Base-by-base conservation (phyloP, 1,140 invertebrate species). In the Drosophila parabipectinata region DNA sequence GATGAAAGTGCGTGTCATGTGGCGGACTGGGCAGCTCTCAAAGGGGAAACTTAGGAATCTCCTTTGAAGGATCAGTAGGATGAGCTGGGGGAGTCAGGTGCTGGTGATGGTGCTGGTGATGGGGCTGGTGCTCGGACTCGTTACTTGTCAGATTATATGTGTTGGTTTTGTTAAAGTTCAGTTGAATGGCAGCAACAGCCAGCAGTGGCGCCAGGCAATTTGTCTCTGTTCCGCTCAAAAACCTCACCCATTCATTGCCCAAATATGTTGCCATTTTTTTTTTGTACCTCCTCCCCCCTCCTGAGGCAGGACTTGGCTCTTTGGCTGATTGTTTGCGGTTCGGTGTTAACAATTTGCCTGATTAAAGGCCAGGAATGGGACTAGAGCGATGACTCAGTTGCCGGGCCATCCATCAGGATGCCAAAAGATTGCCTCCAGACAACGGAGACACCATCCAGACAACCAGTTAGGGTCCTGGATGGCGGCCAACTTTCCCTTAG, bases 131-230 rank as follows among this genome's bases (percentile, higher is more conserved):
- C 21, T 21, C 2, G 21, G 21, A 3, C 21, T 79, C 67, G 83
- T 87, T 80, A 82, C 83, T 69, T 87, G 82, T 87, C 82, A 87
- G 82, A 87, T 87, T 87, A 88, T 81, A 57, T 87, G 77, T 80
- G 21, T 6, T 28, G 18, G 24, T 30, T 10, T 10, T 57, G 61
- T 57, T 58, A 58, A 21, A 60, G 55, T 47, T 47, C 18, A 21
- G 55, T 47, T 47, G 44, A 21, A 47, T 21, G 18, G 44, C 44
- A 18, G 18, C 1, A 44, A 44, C 53, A 28, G 55, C 71, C 28
- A 62, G 55, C 71, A 57, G 45, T 56, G 50, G 54, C 67, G 59
- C 73, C 73, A 60, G 73, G 72, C 74, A 75, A 84, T 87, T 81
- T 81, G 77, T 85, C 82, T 84, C 26, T 26, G 39, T 32, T 34